Base-by-base conservation (phyloP, 1,140 invertebrate genomes). In the Lordiphosa stackelbergi region DNA sequence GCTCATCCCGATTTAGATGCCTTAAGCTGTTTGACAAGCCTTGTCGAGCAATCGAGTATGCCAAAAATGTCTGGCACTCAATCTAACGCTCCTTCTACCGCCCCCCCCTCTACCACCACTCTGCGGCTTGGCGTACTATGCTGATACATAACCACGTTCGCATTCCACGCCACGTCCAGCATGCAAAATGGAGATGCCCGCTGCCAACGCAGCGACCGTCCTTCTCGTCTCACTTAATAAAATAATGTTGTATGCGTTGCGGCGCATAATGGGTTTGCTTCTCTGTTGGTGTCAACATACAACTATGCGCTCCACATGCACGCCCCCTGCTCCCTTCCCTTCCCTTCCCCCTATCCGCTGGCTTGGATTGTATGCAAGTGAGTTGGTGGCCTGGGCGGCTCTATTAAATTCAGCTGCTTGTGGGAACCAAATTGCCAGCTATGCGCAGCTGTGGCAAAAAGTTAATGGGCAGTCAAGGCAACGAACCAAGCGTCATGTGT, bases 181-280 rank as follows among this genome's bases (percentile, higher is more conserved):
- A 36, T 34, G 6, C 9, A 2, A 28, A 42, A 28, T 47, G 53
- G 4, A 42, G 5, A n/a, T 24, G 34, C 31, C 31, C 40, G n/a
- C 42, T 31, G 34, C 28, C 42, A 34, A 59, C 53, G 66, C 72
- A 24, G 22, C 22, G 22, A 24, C 22, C 22, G 22, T 24, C 22
- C 22, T 24, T 24, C 22, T 24, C 22, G 22, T 24, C 75, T 61
- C 74, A 79, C 75, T 79, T 73, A 74, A 79, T 74, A 81, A 74
- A 70, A 81, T 79, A 79, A 79, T 71, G 69, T 70, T 79, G 71
- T 60, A 79, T 74, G 62, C 66, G 66, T 53, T 73, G 70, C 48
- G 66, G 57, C 66, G 66, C 74, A 78, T 78, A 78, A 79, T 70
- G 60, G 60, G 59, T 38, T 36, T 46, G 12, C 28, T 35, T 40